phyloP scores from a whole-genome alignment of 2,113 vertebrate species.

The Asarcornis scutulata region DNA sequence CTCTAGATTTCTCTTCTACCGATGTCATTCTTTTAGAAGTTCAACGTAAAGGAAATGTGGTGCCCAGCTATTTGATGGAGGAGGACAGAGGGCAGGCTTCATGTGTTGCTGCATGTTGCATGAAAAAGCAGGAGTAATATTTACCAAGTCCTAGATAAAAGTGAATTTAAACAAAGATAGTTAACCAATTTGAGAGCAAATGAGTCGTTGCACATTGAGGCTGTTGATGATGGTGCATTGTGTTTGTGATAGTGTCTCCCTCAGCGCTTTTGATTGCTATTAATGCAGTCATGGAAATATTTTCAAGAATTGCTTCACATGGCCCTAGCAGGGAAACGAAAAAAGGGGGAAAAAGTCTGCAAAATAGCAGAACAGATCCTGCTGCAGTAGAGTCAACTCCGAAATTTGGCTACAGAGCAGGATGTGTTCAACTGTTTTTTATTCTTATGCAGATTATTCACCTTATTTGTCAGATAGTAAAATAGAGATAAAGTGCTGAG shows the following conservation, averaged over 20 bases:
- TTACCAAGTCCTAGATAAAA: neutral
- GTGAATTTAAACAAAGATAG: neutral
- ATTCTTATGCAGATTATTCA: neutral
- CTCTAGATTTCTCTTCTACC: neutral
- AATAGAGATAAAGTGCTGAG: neutral
- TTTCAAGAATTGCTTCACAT: neutral
- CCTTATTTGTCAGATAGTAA: neutral
- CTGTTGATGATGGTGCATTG: neutral
- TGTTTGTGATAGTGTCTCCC: neutral
- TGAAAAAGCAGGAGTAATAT: neutral
- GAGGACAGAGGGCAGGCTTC: neutral
- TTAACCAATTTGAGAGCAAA: conserved; percentile 17
- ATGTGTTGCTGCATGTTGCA: neutral
- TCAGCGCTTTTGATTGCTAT: neutral
- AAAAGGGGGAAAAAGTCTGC: neutral
- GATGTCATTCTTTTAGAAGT: neutral
- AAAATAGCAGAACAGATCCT: neutral
- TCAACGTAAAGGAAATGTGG: neutral
- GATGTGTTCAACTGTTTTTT: neutral
- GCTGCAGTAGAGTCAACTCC: neutral
- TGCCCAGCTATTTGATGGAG: neutral
- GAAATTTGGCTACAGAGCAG: neutral
- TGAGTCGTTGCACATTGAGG: neutral
- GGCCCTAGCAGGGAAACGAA: neutral
- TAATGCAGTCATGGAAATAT: neutral